Evolutionary conservation across 2,797 vertebrate species (phyloP), one percentile per base, ranked within the genome.

Genomic region (Tenualosa ilisha): DNA sequence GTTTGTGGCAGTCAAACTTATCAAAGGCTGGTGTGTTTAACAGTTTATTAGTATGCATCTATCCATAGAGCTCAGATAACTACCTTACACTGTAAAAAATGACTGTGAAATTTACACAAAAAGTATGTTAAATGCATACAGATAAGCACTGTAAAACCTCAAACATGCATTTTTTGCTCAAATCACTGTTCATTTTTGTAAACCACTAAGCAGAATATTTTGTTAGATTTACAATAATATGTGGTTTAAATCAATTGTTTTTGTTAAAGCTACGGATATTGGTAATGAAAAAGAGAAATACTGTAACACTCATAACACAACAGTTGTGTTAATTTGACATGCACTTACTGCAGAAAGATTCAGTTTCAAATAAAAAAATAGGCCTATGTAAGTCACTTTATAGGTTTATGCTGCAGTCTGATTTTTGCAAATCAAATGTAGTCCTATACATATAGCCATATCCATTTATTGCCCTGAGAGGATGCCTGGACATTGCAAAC

Each of bases 11-110:
- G 50, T 51, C 50, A 51, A 11, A 51, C 8, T 9, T 7, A 51
- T 51, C 50, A 51, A 51, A 51, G 12, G 50, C 8, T 51, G 8
- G 12, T 51, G 50, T 51, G 6, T 11, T 1, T 51, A 7, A 51
- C 50, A 51, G 50, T 51, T 51, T 11, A 51, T 11, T 11, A 51
- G 8, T 51, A 51, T 51, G 50, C 50, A 51, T 51, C 12, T 51
- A 51, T 11, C 31, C 31, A 31, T 31, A 31, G 31, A 31, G n/a
- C 31, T 31, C 31, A 31, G 31, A 31, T 31, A 31, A 31, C 31
- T 31, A 31, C 31, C 31, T n/a, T 81, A 81, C 81, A 81, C 81
- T 81, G 81, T 81, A 81, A 81, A 40, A 81, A 81, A 81, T 81
- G 81, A n/a, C 81, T 46, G 9, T 81, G 81, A 51, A 81, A 81